Evolutionary conservation across 2,888 invertebrate genomes (phyloP).

Genomic region (Dendrolimus pini): DNA sequence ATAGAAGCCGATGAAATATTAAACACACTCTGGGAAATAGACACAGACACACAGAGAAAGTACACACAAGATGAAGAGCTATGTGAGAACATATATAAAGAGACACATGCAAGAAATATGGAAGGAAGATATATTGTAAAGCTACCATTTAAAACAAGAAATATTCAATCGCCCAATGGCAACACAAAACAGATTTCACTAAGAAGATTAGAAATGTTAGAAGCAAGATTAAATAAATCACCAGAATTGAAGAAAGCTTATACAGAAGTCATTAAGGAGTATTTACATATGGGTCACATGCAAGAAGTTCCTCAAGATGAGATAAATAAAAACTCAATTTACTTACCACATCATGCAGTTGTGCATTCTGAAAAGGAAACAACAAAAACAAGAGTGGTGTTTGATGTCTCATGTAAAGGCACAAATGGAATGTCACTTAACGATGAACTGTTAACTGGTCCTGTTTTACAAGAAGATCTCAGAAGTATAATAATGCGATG

Average conservation of each 20-base stretch:
- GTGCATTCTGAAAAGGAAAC: conserved; percentile 18
- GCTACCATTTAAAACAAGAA: conserved; percentile 13
- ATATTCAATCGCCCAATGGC: conserved; percentile 8
- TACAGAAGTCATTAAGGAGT: conserved; percentile 16
- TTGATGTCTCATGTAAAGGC: conserved; percentile 7
- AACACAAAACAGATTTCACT: conserved; percentile 14
- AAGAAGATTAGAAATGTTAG: conserved; percentile 23
- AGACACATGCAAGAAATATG: conserved; percentile 10
- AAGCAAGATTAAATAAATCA: conserved; percentile 11
- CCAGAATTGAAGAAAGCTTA: conserved; percentile 12
- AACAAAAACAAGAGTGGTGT: conserved; percentile 18
- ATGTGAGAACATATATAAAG: conserved; percentile 17
- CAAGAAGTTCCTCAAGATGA: conserved; percentile 15
- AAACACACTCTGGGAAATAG: conserved; percentile 14
- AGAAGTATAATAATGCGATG: conserved; percentile 3
- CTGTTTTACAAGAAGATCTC: background rate
- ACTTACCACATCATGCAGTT: conserved; percentile 26
- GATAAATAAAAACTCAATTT: conserved; percentile 11
- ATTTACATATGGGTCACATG: conserved; percentile 15
- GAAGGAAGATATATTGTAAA: conserved; percentile 16
- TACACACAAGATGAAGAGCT: conserved; percentile 13
- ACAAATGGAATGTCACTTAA: background rate
- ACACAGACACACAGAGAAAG: conserved; percentile 7
- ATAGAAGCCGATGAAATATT: conserved; percentile 10
- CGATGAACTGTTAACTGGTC: background rate